Conservation (phyloP, 2,888 invertebrate species). For the Antheraea assamensis region DNA sequence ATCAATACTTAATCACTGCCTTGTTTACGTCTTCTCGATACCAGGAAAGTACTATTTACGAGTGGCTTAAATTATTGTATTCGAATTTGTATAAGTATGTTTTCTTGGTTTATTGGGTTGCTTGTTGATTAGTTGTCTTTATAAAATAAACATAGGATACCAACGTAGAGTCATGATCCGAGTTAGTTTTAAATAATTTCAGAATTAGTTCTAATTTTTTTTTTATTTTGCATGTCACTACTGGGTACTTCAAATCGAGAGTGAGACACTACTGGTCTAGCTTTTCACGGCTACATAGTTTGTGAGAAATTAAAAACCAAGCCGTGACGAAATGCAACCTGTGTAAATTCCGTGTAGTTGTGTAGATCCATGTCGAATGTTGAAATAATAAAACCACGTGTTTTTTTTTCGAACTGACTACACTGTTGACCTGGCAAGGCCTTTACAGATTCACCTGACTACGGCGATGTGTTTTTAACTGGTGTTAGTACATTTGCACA, state of each 20-base stretch:
- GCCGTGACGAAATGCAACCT: background rate
- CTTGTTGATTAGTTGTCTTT: constrained; percentile 10
- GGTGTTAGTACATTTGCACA: too few species aligned
- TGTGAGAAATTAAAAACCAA: background rate
- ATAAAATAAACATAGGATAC: background rate
- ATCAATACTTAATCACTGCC: constrained; percentile 11
- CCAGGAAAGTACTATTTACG: constrained; percentile 8
- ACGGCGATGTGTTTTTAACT: too few species aligned
- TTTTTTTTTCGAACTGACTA: too few species aligned
- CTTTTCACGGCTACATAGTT: background rate
- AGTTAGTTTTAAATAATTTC: background rate
- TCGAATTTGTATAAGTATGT: constrained; percentile 9
- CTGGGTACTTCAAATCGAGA: background rate
- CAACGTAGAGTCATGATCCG: background rate
- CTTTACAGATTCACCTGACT: too few species aligned
- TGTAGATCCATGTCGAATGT: too few species aligned
- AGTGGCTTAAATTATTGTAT: constrained; percentile 8
- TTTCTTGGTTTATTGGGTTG: constrained; percentile 10
- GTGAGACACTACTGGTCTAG: background rate
- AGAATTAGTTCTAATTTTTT: background rate
- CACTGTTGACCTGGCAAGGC: too few species aligned
- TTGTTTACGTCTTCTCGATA: constrained; percentile 13
- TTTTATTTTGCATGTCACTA: background rate
- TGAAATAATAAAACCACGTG: too few species aligned
- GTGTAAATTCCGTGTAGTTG: too few species aligned